These are phyloP conservation scores for Cancer borealis DNA, from an alignment of 2,888 invertebrate species.

Conservation along the genomic window DNA sequence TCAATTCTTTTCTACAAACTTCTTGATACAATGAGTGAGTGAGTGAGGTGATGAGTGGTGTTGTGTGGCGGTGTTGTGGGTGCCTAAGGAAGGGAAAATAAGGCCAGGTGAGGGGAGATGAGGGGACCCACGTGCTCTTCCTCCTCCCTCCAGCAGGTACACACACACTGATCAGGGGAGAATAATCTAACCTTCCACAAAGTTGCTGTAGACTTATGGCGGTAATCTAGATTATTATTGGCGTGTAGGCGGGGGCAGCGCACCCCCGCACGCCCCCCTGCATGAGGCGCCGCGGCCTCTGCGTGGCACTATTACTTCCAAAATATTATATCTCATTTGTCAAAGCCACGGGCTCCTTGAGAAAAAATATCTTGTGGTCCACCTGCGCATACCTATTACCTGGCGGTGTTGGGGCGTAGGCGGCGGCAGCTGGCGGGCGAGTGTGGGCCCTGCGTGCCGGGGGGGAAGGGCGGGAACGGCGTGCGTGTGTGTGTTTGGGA, in stretches of 20 bases:
- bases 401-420: constrained; percentile 40
- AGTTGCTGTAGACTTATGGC: constrained; percentile 38
- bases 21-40: neutral
- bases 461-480: constrained; percentile 17
- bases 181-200: constrained; percentile 49
- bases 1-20: neutral
- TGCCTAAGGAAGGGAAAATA: neutral
- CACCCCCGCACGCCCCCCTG: neutral
- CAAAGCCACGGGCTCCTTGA: constrained; percentile 66
- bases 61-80: neutral
- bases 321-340: constrained; percentile 71
- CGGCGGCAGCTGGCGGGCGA: neutral
- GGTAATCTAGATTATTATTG: neutral
- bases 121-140: neutral
- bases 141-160: neutral
- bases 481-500: neutral
- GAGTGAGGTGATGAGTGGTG: neutral
- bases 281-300: constrained; percentile 14
- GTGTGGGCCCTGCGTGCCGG: constrained; percentile 12
- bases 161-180: neutral
- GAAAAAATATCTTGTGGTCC: constrained; percentile 67
- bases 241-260: neutral
- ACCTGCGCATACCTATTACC: constrained; percentile 66
- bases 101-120: constrained; percentile 1
- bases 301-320: constrained; percentile 66